Percentiles rank a stretch among this genome's conserved stretches.
Conservation (phyloP, 2,797 vertebrate species). For the Smutsia gigantea region DNA sequence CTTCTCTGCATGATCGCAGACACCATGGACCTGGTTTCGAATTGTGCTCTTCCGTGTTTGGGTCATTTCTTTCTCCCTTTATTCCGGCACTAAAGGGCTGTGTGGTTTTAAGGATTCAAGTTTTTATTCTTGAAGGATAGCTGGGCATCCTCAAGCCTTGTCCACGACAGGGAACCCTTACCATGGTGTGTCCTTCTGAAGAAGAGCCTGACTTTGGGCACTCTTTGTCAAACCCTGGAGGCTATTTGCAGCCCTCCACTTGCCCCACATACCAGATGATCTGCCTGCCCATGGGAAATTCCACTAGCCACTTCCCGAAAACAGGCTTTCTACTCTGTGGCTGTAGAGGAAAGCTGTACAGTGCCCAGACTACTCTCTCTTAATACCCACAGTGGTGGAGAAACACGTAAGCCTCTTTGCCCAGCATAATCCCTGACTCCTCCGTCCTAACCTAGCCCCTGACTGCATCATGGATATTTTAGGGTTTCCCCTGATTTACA, state of each 20-base stretch:
- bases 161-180: neutral
- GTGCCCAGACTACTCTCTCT: neutral
- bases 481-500: neutral
- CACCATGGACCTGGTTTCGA: neutral
- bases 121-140: neutral
- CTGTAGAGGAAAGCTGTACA: neutral
- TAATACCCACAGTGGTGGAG: neutral
- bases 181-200: neutral
- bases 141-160: neutral
- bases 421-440: neutral
- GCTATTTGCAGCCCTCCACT: slow-evolving; percentile 15
- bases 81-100: neutral
- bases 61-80: neutral
- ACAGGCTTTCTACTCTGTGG: slow-evolving; percentile 31
- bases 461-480: neutral
- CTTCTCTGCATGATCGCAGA: neutral
- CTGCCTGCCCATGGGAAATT: slow-evolving; percentile 60
- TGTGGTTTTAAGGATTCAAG: neutral
- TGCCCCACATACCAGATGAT: slow-evolving; percentile 44
- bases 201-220: neutral
- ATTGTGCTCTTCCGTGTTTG: neutral
- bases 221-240: slow-evolving; percentile 17
- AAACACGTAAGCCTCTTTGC: neutral
- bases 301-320: slow-evolving; percentile 63
- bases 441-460: neutral